phyloP scores from a whole-genome alignment of 2,113 vertebrate genomes.

The Trematomus loennbergii region DNA sequence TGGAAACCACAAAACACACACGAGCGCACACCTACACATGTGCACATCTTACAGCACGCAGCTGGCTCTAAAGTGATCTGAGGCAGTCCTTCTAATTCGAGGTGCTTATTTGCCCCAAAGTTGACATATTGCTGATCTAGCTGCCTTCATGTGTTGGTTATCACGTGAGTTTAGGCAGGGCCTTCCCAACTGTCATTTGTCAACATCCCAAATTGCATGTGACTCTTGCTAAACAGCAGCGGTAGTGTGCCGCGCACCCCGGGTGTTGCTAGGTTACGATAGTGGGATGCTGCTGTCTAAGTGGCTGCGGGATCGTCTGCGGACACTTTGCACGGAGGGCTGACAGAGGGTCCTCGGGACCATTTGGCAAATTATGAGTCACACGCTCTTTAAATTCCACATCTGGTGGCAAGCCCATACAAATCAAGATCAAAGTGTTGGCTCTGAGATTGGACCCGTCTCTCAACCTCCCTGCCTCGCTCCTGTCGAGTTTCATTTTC shows the following conservation, averaged over 20 bases:
- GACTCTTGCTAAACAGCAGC: conserved; percentile 67
- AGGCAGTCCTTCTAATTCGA: conserved; percentile 40
- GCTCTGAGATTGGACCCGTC: conserved; percentile 58
- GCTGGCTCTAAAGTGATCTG: conserved; percentile 23
- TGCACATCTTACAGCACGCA: conserved; percentile 25
- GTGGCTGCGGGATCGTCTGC: conserved; percentile 63
- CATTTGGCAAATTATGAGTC: conserved; percentile 65
- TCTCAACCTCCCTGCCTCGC: conserved; percentile 45
- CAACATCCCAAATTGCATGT: conserved; percentile 61
- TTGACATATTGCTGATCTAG: conserved; percentile 54
- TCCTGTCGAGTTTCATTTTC: conserved; percentile 59
- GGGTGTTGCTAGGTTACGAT: conserved; percentile 79
- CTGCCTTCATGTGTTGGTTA: conserved; percentile 42
- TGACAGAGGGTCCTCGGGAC: conserved; percentile 71
- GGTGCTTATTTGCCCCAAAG: conserved; percentile 14
- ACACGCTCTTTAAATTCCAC: conserved; percentile 65
- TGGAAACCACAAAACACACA: conserved; percentile 58
- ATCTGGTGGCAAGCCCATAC: conserved; percentile 65
- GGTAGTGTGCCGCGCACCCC: conserved; percentile 45
- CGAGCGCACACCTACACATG: conserved; percentile 16
- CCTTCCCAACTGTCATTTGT: conserved; percentile 69
- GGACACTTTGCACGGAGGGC: conserved; percentile 54
- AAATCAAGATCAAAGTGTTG: conserved; percentile 69
- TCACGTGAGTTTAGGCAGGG: conserved; percentile 37
- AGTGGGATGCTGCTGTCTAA: conserved; percentile 68